Base-by-base conservation (phyloP, 2,113 vertebrate species). In the Notarius quadriscutis region DNA sequence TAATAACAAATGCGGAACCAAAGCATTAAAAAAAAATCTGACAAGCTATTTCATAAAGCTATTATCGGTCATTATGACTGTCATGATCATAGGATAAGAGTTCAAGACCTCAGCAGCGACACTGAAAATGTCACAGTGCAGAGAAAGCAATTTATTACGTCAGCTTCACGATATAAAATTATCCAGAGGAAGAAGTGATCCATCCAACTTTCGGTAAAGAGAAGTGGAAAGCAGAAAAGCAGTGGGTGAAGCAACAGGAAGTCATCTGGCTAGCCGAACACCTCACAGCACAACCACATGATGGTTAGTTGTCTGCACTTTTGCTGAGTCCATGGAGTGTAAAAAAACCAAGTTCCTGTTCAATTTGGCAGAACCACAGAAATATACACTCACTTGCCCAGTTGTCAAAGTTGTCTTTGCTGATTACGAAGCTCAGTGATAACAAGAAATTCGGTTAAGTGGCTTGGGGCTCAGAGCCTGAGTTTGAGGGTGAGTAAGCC, bases 201-300 rank as follows among this genome's bases (percentile, higher is more conserved):
- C 22, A 20, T n/a, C 58, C 67, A 62, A 72, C 71, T 50, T 80
- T 87, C 85, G 72, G 55, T 77, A 80, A 50, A 88, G 93, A 95
- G 94, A 95, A 95, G 95, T 95, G 94, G 93, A 95, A 85, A 95
- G 94, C 87, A 91, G 87, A 87, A 92, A 82, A 92, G 91, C 91
- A 93, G 89, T 92, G 84, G 78, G 86, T 92, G 92, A 95, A 94
- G 91, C 91, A 94, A 94, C 92, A 96, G 94, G 94, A 96, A 96
- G 89, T 95, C 93, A 93, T 93, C 93, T 93, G 93, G 94, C 93
- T 94, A 92, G 95, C 94, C 95, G 94, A 93, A 94, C 91, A 90
- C 86, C 91, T 93, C 89, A 91, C 88, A 90, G 86, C 88, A 79
- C 90, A 92, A 92, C 89, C 96, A 95, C 94, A 93, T 96, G 95